A percentile compares a stretch with the other conserved stretches of the same genome.
phyloP scores from a whole-genome alignment of 2,113 vertebrate species.

The Saguinus imperator region DNA sequence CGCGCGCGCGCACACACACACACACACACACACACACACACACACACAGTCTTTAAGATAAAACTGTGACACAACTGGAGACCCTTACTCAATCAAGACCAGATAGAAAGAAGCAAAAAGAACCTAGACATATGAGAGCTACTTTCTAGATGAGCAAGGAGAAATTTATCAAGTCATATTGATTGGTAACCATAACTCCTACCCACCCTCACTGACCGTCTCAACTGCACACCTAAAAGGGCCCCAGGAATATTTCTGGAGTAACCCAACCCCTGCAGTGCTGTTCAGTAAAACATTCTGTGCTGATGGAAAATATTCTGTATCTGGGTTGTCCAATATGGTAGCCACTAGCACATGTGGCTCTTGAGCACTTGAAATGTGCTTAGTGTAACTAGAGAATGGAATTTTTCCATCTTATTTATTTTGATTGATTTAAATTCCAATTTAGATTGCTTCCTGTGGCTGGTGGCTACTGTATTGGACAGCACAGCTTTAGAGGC shows the following conservation, averaged over 20 bases:
- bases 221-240: neutral
- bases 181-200: neutral
- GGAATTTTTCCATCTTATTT: neutral
- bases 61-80: neutral
- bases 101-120: slow-evolving; percentile 19
- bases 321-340: neutral
- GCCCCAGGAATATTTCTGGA: neutral
- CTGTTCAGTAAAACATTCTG: neutral
- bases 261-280: neutral
- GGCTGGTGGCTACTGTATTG: neutral
- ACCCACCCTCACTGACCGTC: neutral
- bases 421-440: slow-evolving; percentile 29
- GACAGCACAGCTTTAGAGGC: neutral
- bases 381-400: neutral
- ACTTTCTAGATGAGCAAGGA: neutral
- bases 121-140: neutral
- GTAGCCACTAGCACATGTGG: neutral
- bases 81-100: neutral
- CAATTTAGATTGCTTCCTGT: neutral
- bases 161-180: neutral
- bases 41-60: neutral
- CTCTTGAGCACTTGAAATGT: slow-evolving; percentile 1
- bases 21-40: neutral
- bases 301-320: neutral
- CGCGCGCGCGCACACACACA: too few species aligned